phyloP scores from a whole-genome alignment of 1,140 invertebrate genomes.

The Drosophila auraria region DNA sequence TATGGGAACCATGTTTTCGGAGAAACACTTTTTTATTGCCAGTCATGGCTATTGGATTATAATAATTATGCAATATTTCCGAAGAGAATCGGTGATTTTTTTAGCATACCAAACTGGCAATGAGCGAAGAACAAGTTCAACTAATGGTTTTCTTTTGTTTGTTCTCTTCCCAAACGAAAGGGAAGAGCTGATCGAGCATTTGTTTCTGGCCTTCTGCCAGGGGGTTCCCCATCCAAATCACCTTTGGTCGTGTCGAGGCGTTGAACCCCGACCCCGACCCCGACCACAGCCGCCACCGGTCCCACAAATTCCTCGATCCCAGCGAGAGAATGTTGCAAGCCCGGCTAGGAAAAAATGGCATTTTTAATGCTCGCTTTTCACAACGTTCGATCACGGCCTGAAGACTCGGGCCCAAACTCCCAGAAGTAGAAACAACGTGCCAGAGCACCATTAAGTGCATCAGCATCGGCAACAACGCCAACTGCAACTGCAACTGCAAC shows the following conservation, averaged over 20 bases:
- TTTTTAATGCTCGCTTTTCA: constrained; percentile 76
- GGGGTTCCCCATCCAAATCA: constrained; percentile 24
- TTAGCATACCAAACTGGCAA: constrained; percentile 32
- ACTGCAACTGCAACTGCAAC: constrained; percentile 18
- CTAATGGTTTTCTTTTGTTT: constrained; percentile 35
- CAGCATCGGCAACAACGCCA: constrained; percentile 29
- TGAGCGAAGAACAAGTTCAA: constrained; percentile 60
- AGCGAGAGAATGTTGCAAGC: constrained; percentile 67
- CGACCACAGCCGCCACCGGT: constrained; percentile 1
- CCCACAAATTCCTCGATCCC: constrained; percentile 46
- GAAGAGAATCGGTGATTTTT: constrained; percentile 37
- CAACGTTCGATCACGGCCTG: constrained; percentile 73
- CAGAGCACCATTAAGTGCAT: constrained; percentile 75
- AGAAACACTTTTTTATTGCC: constrained; percentile 28
- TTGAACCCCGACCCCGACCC: constrained; percentile 19
- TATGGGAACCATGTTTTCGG: constrained; percentile 2
- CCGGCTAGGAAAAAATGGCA: constrained; percentile 39
- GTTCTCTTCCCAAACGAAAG: constrained; percentile 26
- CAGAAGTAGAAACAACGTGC: constrained; percentile 56
- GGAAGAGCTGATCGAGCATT: constrained; percentile 20
- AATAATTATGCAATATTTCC: constrained; percentile 59
- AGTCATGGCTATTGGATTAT: constrained; percentile 48
- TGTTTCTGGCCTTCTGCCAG: constrained; percentile 36
- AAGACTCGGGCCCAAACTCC: constrained; percentile 25
- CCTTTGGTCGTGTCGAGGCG: background rate